Base-by-base conservation (phyloP, 1,140 invertebrate species). In the Psilanteris sp. region DNA sequence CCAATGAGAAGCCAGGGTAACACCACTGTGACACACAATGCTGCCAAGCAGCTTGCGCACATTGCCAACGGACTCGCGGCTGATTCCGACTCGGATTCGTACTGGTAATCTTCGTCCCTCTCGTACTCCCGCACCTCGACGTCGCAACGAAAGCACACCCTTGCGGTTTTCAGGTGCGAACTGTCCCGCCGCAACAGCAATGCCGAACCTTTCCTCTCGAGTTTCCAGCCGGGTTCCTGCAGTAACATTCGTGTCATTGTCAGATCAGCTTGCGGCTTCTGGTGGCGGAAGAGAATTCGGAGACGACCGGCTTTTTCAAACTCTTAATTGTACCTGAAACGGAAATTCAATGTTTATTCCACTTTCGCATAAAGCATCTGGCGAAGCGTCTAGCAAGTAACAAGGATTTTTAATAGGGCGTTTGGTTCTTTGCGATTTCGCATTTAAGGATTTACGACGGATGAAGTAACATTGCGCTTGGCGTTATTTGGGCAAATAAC, bases 161-260 rank as follows among this genome's bases (percentile, higher is more conserved):
- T 73, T 8, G 81, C 80, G 16, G 75, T 78, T 59, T 82, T 86
- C 27, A 75, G 43, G 31, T 84, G 80, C 3, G 82, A 80, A 16
- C 83, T 85, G 66, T 88, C 83, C 3, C 89, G 79, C 10, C 89
- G 70, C 68, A 89, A 81, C 18, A 89, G 80, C 8, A 89, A 61
- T 1, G 81, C 86, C 26, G 87, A 89, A 11, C 87, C 89, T 7
- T 89, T 87, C 15, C 84, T 80, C 66, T 90, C 89, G 43, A 90
- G 54, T 48, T 87, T 89, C 89, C 89, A 90, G n/a, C 87, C 87
- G 0, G 88, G 89, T 27, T 87, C 87, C 15, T 88, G 86, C 9
- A 82, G 48, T 10, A 87, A 59, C 80, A 85, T 86, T 31, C 78
- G 79, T 31, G 80, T 80, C 85, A 87, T 87, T 68, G 32, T 48